Evolutionary conservation across 2,888 invertebrate genomes (phyloP).

Genomic region (Ryuthela nishihirai): DNA sequence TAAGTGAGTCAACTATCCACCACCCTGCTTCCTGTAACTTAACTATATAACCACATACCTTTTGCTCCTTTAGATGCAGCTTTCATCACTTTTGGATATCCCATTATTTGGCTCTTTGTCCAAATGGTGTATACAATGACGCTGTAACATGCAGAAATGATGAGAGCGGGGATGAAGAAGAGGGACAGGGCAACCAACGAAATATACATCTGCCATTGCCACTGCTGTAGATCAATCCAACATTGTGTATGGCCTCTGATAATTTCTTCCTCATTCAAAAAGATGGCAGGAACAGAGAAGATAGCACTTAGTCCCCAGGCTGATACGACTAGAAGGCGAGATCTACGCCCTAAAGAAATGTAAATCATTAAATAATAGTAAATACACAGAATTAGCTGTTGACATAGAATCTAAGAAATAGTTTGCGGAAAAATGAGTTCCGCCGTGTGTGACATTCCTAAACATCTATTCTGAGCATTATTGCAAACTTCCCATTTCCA

Average conservation of each 20-base stretch:
- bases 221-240: slow-evolving; percentile 76
- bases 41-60: too few relatives aligned
- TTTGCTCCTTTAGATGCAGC: too few relatives aligned
- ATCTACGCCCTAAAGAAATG: slow-evolving; percentile 90
- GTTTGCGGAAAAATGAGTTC: too few relatives aligned
- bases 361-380: too few relatives aligned
- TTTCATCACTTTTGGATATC: slow-evolving; percentile 38
- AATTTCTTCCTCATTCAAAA: slow-evolving; percentile 72
- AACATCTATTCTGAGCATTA: too few relatives aligned
- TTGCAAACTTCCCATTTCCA: too few relatives aligned
- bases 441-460: too few relatives aligned
- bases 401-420: too few relatives aligned
- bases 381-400: too few relatives aligned
- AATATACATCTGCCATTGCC: slow-evolving; percentile 85
- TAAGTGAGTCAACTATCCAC: too few relatives aligned
- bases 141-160: slow-evolving; percentile 84
- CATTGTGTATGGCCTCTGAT: slow-evolving; percentile 75
- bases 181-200: slow-evolving; percentile 72
- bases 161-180: slow-evolving; percentile 78
- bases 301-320: slow-evolving; percentile 79
- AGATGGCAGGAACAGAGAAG: slow-evolving; percentile 71
- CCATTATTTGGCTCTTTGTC: slow-evolving; percentile 69
- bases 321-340: slow-evolving; percentile 68
- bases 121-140: slow-evolving; percentile 89
- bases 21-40: too few relatives aligned